Evolutionary conservation across 2,797 vertebrate species (phyloP), one percentile per base, ranked within the genome.

Genomic region (Pampus argenteus): DNA sequence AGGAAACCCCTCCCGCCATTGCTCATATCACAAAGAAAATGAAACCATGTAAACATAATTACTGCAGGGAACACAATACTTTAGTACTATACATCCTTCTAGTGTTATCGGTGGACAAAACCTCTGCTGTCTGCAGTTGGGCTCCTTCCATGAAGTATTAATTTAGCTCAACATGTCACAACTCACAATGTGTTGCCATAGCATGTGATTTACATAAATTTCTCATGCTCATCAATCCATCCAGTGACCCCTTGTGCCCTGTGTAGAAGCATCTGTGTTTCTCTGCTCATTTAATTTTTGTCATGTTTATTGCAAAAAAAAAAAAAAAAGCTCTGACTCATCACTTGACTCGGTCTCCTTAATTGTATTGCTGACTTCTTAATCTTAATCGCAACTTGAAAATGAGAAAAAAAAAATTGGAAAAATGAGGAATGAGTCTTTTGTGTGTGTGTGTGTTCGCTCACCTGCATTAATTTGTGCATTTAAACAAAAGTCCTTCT

Each of bases 381-480:
- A n/a, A n/a, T n/a, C n/a, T n/a, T n/a, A n/a, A 44, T 44, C n/a
- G n/a, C 17, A 18, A 18, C 17, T 44, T 44, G 6, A 44, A 44
- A 44, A 44, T n/a, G 2, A 18, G 38, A 40, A 40, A 17, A 40
- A 31, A 40, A 77, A 44, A 66, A 62, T 48, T 48, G 14, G 23
- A 55, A 66, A 66, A 83, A 79, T 64, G 50, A 54, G 20, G 28
- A 42, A 13, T 51, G 13, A 60, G 47, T 82, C n/a, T 70, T 59
- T 36, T 13, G 48, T 67, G 62, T 67, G 62, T 10, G 48, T 68
- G 64, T 66, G 63, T 68, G 34, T 74, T 20, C 50, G 56, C 29
- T 83, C 75, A 89, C 86, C 88, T 90, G 82, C 68, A 49, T 74
- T 7, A 51, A 81, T 60, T 6, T 68, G 61, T 70, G 55, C 45